Conservation (phyloP, 2,888 invertebrate species). For the Amorpha juglandis region DNA sequence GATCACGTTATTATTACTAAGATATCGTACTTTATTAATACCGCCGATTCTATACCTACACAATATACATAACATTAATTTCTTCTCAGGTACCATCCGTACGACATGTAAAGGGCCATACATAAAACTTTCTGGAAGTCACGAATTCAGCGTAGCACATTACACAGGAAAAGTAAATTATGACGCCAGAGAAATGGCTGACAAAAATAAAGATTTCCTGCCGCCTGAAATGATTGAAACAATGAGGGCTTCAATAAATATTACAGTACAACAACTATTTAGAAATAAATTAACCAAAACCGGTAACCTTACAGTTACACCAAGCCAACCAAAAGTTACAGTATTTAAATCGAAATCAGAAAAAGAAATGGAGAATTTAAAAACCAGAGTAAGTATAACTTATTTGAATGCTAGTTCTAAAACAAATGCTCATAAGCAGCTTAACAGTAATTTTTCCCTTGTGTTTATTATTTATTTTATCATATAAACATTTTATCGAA, state of each 20-base stretch:
- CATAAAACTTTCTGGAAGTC: slow-evolving; percentile 82
- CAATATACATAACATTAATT: slow-evolving; percentile 24
- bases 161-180: slow-evolving; percentile 95
- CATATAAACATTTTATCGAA: no score
- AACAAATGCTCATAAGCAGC: not conserved
- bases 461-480: no score
- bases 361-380: slow-evolving; percentile 74
- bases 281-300: slow-evolving; percentile 92
- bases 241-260: slow-evolving; percentile 89
- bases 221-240: slow-evolving; percentile 95
- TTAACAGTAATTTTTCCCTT: no score
- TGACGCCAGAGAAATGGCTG: slow-evolving; percentile 91
- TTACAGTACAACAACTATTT: slow-evolving; percentile 90
- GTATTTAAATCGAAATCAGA: slow-evolving; percentile 71
- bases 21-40: no score
- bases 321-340: slow-evolving; percentile 64
- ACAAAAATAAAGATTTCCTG: slow-evolving; percentile 95
- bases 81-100: slow-evolving; percentile 79
- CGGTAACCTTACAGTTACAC: slow-evolving; percentile 90
- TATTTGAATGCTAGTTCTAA: not conserved
- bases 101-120: slow-evolving; percentile 81
- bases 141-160: slow-evolving; percentile 93
- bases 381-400: slow-evolving; percentile 77
- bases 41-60: not conserved
- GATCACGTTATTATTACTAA: not conserved